These are phyloP conservation scores for Sebastes steindachneri DNA, from an alignment of 2,797 vertebrate species.

Conservation along the genomic window DNA sequence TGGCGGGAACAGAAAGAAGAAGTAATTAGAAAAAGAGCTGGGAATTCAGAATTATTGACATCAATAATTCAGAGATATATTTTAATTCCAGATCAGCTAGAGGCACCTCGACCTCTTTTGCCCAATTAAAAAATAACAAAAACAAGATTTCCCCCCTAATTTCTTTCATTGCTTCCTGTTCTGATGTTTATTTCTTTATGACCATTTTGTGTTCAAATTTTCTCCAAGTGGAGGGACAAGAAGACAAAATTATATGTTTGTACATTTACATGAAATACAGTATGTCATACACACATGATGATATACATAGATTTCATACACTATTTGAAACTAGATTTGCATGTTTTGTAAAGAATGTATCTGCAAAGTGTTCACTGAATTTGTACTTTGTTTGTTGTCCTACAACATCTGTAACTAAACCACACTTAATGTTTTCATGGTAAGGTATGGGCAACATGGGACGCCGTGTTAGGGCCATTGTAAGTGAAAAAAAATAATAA, in stretches of 20 bases:
- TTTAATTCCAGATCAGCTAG: conserved; percentile 77
- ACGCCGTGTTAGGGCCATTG: too few relatives aligned
- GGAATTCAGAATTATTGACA: conserved; percentile 78
- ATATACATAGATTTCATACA: not conserved
- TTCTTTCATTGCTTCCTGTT: conserved; percentile 11
- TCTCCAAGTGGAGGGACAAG: not conserved
- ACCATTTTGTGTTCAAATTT: not conserved
- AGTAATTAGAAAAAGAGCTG: conserved; percentile 74
- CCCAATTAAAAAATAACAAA: conserved; percentile 30
- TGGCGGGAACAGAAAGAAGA: conserved; percentile 78
- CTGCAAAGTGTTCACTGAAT: too few relatives aligned
- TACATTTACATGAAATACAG: not conserved
- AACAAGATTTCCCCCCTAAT: not conserved
- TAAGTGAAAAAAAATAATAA: too few relatives aligned
- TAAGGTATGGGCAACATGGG: not conserved
- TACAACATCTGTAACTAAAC: not conserved
- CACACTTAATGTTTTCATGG: not conserved
- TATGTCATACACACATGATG: not conserved
- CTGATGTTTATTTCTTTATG: not conserved
- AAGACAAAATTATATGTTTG: not conserved
- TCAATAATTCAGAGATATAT: conserved; percentile 82
- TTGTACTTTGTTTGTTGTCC: too few relatives aligned
- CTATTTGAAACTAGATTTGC: not conserved
- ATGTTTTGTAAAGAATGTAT: not conserved
- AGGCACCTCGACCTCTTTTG: conserved; percentile 18